Percentiles rank a stretch among this genome's conserved stretches.
Evolutionary conservation across 2,113 vertebrate genomes (phyloP).

Genomic region (Vimba vimba): DNA sequence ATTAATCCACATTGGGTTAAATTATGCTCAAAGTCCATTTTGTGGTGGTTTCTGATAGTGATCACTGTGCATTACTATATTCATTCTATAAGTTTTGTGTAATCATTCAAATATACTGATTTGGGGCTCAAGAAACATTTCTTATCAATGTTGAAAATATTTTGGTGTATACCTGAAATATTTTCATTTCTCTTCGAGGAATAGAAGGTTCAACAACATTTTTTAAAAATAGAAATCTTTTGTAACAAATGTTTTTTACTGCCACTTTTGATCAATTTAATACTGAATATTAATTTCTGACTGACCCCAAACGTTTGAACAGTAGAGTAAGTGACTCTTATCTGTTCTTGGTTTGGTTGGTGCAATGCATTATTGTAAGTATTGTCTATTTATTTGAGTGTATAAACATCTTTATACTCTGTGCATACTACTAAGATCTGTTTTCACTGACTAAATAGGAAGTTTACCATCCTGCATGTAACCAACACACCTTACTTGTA

Average conservation of each 20-base stretch:
- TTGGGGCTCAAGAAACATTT: too few relatives aligned
- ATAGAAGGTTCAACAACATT: background rate
- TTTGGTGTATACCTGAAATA: background rate
- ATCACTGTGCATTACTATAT: background rate
- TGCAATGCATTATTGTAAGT: too few relatives aligned
- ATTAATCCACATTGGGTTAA: constrained; percentile 4
- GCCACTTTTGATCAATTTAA: background rate
- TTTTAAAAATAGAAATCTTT: background rate
- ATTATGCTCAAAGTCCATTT: background rate
- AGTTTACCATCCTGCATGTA: background rate
- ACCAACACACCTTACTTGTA: background rate
- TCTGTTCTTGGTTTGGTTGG: background rate
- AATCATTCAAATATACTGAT: too few relatives aligned
- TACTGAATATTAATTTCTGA: background rate
- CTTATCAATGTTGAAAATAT: background rate
- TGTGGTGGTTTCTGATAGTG: too few relatives aligned
- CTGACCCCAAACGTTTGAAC: background rate
- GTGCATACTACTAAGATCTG: background rate
- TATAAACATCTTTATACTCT: background rate
- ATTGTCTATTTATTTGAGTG: too few relatives aligned
- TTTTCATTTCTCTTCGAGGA: background rate
- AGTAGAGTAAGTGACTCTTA: background rate
- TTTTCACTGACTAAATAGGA: background rate
- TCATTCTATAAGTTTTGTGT: too few relatives aligned
- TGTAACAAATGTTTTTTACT: background rate